These are phyloP conservation scores for Poicephalus gulielmi DNA, from an alignment of 2,113 vertebrate genomes.

Conservation along the genomic window DNA sequence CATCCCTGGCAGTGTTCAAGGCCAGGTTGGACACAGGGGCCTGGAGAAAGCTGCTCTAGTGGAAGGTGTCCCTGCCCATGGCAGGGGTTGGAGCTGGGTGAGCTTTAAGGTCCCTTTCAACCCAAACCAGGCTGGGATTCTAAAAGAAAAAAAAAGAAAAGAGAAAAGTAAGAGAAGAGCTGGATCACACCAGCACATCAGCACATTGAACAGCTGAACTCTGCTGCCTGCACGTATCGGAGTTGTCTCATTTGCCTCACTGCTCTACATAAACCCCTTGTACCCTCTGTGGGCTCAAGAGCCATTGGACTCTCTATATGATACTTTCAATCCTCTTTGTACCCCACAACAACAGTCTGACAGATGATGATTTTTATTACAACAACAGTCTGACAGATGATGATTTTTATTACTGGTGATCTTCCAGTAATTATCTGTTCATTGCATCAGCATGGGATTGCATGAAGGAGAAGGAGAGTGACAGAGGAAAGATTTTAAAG, in stretches of 20 bases:
- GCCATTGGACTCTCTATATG: rapidly evolving
- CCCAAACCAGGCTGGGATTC: not conserved
- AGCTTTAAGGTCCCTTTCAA: not conserved
- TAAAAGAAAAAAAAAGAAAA: not conserved
- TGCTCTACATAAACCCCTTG: not conserved
- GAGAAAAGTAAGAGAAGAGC: not conserved
- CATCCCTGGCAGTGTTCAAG: too few relatives aligned
- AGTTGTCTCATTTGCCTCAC: not conserved
- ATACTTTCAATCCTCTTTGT: not conserved
- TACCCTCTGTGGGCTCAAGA: not conserved
- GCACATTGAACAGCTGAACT: not conserved
- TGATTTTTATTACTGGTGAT: not conserved
- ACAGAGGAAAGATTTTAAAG: not conserved
- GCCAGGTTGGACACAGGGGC: too few relatives aligned
- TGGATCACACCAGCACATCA: not conserved
- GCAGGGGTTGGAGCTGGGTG: not conserved
- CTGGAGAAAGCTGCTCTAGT: not conserved
- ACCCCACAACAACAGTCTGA: not conserved
- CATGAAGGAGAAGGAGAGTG: not conserved
- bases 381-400: not conserved
- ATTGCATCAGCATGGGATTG: not conserved
- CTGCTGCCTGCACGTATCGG: not conserved
- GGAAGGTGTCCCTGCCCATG: not conserved
- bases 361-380: not conserved
- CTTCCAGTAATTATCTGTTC: not conserved